phyloP scores from a whole-genome alignment of 53 echinoderm and acorn worm genomes.

The Echinometra lucunter region DNA sequence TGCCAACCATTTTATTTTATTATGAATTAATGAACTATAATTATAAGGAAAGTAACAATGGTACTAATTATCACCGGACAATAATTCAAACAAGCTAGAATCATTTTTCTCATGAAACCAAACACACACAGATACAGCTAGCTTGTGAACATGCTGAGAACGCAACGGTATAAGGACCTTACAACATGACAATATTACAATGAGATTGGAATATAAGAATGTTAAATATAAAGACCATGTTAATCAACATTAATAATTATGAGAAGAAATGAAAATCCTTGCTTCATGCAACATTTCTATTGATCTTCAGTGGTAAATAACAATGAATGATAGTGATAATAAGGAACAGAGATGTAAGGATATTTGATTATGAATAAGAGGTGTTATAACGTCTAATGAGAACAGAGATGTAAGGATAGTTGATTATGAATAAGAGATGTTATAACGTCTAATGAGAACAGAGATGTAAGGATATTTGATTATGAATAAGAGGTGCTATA shows the following conservation, averaged over 20 bases:
- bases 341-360: background rate
- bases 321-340: no score
- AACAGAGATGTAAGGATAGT: background rate
- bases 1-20: no score
- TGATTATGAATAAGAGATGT: background rate
- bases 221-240: background rate
- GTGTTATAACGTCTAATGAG: background rate
- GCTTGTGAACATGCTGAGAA: background rate
- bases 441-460: background rate
- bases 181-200: background rate
- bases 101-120: background rate
- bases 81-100: background rate
- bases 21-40: no score
- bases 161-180: background rate
- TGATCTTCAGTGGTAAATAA: background rate
- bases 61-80: background rate
- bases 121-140: background rate
- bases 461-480: background rate
- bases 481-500: background rate
- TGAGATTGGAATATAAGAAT: background rate
- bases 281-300: no score
- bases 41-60: background rate
- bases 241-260: background rate
- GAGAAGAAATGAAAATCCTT: no score
- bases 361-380: background rate